Conservation (phyloP, 2,888 invertebrate species). For the Pyrocoelia pectoralis region DNA sequence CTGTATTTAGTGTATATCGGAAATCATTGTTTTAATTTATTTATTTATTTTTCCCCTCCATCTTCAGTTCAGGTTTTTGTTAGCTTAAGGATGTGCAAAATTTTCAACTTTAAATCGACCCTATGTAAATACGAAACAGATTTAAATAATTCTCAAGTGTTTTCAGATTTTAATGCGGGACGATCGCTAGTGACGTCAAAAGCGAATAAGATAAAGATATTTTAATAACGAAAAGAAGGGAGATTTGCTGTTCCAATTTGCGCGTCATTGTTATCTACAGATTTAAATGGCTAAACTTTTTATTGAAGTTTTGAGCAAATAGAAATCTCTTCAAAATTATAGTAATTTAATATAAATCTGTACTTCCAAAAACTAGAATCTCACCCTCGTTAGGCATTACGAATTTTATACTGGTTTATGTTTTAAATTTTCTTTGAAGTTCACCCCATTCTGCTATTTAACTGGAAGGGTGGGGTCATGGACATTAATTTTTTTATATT, state of each 20-base stretch:
- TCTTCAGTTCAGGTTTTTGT: conserved; percentile 14
- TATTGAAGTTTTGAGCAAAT: background rate
- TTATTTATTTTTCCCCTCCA: conserved; percentile 42
- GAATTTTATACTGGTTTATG: too few relatives aligned
- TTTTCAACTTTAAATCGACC: conserved; percentile 24
- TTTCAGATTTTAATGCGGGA: conserved; percentile 25
- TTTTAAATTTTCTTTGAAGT: too few relatives aligned
- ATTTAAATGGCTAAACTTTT: conserved; percentile 11
- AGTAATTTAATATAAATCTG: conserved; percentile 7
- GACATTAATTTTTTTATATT: too few relatives aligned
- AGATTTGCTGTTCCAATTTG: conserved; percentile 9
- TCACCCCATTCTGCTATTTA: too few relatives aligned
- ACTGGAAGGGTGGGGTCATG: too few relatives aligned
- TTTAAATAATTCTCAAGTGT: conserved; percentile 30
- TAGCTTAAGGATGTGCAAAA: conserved; percentile 28
- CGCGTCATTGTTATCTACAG: conserved; percentile 11
- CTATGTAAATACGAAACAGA: conserved; percentile 29
- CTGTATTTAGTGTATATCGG: conserved; percentile 42
- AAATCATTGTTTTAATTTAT: conserved; percentile 52
- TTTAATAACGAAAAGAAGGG: conserved; percentile 16
- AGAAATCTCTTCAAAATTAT: conserved; percentile 3
- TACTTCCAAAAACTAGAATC: background rate
- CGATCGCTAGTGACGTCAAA: conserved; percentile 30
- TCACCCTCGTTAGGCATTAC: too few relatives aligned
- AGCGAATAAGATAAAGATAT: conserved; percentile 24